Base-by-base conservation (phyloP, 2,888 invertebrate genomes). In the Trilocha varians region DNA sequence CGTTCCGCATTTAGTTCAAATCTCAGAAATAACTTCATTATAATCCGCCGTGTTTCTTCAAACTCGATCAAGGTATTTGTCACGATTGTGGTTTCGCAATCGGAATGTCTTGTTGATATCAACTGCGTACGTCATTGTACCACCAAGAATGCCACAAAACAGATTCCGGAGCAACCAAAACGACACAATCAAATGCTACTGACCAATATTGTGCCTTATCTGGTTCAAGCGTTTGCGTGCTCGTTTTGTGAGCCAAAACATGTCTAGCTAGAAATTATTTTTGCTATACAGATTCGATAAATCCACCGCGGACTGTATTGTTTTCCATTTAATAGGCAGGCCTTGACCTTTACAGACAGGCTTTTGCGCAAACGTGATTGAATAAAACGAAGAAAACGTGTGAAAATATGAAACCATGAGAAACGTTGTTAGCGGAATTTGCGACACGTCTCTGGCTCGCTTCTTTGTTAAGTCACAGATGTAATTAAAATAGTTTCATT, bases 61-160 rank as follows among this genome's bases (percentile, higher is more conserved):
- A 37, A 25, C 18, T 25, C 16, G 32, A 38, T 42, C 42, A 39
- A 39, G 42, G 42, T 40, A 53, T 59, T 58, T 52, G 58, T 59
- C 58, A 59, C 60, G 62, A 50, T 39, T 17, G 38, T 32, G 37
- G 39, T 49, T 70, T 66, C 54, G 64, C 65, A 48, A 35, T 40
- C 48, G 40, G 65, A 69, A 72, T 72, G 63, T 62, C 70, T 67
- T 25, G 46, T 55, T 48, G 47, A 49, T 47, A 48, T 47, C 43
- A 45, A 42, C 6, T 25, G 25, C 25, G n/a, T n/a, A 25, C 25
- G 25, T 25, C 11, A 25, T 25, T 25, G 25, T 25, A 9, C 25
- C 25, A 25, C 25, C 25, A 11, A 9, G 25, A 25, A 6, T 25
- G 25, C 25, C 25, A 25, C 25, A 25, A 25, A 25, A 25, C 25